A percentile compares a stretch with the other conserved stretches of the same genome.
phyloP scores from a whole-genome alignment of 2,113 vertebrate species.

The Elanus axillaris region DNA sequence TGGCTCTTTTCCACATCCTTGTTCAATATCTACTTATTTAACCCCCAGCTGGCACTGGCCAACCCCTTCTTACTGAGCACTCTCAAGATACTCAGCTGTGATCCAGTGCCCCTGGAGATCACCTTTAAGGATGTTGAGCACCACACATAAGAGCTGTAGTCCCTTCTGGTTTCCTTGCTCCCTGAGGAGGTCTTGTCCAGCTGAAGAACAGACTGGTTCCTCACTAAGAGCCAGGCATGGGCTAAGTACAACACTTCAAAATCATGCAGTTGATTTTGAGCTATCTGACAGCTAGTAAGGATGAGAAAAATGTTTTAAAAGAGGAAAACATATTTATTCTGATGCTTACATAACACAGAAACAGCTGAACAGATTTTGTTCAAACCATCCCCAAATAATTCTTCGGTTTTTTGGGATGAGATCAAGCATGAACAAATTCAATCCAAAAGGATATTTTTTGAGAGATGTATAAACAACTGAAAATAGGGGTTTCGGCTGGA shows the following conservation, averaged over 20 bases:
- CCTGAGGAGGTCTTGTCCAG: background rate
- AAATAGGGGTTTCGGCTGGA: slow-evolving; percentile 60
- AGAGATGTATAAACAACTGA: slow-evolving; percentile 58
- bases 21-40: background rate
- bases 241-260: slow-evolving; percentile 1
- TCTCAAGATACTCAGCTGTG: background rate
- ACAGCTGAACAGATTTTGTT: slow-evolving; percentile 52
- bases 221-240: background rate
- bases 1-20: background rate
- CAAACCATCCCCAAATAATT: slow-evolving; percentile 60
- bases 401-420: slow-evolving; percentile 27
- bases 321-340: slow-evolving; percentile 60
- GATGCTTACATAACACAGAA: slow-evolving; percentile 63
- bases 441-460: slow-evolving; percentile 59
- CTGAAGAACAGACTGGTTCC: background rate
- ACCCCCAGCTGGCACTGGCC: background rate
- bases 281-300: slow-evolving; percentile 14
- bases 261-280: slow-evolving; percentile 18
- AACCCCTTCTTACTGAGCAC: background rate
- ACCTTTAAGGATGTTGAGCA: background rate
- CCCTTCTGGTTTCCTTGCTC: background rate
- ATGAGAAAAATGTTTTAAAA: slow-evolving; percentile 36
- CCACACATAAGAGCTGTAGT: background rate
- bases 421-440: slow-evolving; percentile 57
- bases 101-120: background rate